Conservation (phyloP, 2,888 invertebrate genomes). For the Drosophila histrio region DNA sequence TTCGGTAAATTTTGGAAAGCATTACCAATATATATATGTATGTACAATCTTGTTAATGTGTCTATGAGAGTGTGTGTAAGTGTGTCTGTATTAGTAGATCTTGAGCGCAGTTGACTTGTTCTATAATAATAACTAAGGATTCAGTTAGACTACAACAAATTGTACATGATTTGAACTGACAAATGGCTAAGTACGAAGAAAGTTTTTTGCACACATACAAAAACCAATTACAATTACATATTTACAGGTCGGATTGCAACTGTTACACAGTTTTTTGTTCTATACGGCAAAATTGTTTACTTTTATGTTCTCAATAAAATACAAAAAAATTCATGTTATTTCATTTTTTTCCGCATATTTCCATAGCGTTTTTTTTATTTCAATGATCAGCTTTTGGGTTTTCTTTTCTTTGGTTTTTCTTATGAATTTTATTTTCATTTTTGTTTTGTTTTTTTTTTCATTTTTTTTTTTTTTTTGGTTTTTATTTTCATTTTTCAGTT, state of each 20-base stretch:
- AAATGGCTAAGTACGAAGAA: conserved; percentile 50
- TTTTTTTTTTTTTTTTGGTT: conserved; percentile 8
- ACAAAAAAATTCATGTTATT: conserved; percentile 39
- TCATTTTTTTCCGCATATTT: conserved; percentile 36
- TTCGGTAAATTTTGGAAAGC: conserved; percentile 30
- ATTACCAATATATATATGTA: conserved; percentile 19
- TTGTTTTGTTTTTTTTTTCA: conserved; percentile 14
- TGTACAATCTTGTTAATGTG: conserved; percentile 25
- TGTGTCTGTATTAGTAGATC: conserved; percentile 23
- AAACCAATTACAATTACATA: conserved; percentile 59
- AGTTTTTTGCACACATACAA: conserved; percentile 56
- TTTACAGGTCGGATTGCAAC: conserved; percentile 55
- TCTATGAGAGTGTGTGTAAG: conserved; percentile 4
- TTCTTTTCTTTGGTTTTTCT: conserved; percentile 34
- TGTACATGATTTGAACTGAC: conserved; percentile 47
- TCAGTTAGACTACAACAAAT: conserved; percentile 50
- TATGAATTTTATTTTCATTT: conserved; percentile 18
- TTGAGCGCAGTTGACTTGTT: conserved; percentile 40
- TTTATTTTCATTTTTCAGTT: conserved; percentile 20
- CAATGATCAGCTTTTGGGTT: conserved; percentile 29
- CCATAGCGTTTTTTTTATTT: conserved; percentile 39
- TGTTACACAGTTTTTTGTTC: conserved; percentile 41
- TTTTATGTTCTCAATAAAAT: conserved; percentile 42
- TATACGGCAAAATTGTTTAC: conserved; percentile 16
- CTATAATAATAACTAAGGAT: conserved; percentile 42